Evolutionary conservation across 2,888 invertebrate genomes (phyloP), one percentile per base, ranked within the genome.

Genomic region (Diplolepis rosae): DNA sequence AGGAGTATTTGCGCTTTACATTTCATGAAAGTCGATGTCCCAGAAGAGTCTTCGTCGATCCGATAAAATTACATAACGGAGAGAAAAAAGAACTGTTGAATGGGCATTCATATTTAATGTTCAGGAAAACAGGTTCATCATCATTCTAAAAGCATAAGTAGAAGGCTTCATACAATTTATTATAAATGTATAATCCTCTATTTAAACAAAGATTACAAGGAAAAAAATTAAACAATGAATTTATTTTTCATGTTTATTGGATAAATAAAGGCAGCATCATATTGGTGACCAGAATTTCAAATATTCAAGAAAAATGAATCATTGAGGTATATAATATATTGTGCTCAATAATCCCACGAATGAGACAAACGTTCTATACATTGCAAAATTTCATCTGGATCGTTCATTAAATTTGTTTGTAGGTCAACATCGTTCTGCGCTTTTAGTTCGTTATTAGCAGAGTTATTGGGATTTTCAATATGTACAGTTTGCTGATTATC

Each of bases 11-110:
- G 39, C n/a, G 61, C 61, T 61, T 61, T 61, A 61, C 61, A 61
- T 61, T 61, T 61, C 61, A 61, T 61, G 61, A 61, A 61, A 61
- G 39, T 61, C 56, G 56, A 56, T 56, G 30, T 54, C 28, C 30
- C 30, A 30, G 27, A 54, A 56, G 56, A 22, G 24, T 56, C 35
- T 35, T 39, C 11, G 54, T 35, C 35, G 39, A 61, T 61, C 13
- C 61, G 24, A 61, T 61, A 24, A 61, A 61, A 61, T 61, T 61
- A 61, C 61, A 39, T 24, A 61, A 61, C 27, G 27, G 27, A 28
- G n/a, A 52, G 24, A 13, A 28, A n/a, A 52, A 27, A 13, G 27
- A 28, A 24, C 24, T 22, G 13, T 35, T 61, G 24, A 61, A 61
- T n/a, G 24, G 39, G 39, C 61, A 61, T 54, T 54, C 18, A 61